These are phyloP conservation scores for Catocala fraxini DNA, from an alignment of 2,888 invertebrate species.

Conservation along the genomic window DNA sequence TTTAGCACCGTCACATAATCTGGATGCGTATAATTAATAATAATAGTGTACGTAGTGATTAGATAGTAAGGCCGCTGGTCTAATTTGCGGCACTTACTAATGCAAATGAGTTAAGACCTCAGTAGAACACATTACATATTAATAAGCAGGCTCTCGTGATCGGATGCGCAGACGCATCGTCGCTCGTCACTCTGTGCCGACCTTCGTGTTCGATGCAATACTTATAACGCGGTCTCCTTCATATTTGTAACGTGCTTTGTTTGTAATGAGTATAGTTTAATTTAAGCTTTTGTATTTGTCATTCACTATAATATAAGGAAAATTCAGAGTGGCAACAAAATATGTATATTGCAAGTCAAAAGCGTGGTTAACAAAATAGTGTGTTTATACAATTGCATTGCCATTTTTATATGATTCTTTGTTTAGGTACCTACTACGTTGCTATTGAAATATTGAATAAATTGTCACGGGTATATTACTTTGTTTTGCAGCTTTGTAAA, in stretches of 20 bases:
- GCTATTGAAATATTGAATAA: no score
- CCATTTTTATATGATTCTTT: no score
- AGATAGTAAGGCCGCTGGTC: conserved; percentile 67
- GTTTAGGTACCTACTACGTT: no score
- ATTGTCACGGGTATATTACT: no score
- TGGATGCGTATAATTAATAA: conserved; percentile 21
- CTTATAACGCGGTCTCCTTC: conserved; percentile 1
- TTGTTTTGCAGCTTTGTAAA: no score
- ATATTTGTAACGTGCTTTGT: conserved; percentile 2
- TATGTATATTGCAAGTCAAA: no score
- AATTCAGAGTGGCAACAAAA: no score
- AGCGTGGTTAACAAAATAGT: no score
- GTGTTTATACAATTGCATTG: no score
- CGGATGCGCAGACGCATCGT: conserved; percentile 50
- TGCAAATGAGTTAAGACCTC: conserved; percentile 67
- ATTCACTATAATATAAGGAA: no score
- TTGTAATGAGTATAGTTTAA: not conserved
- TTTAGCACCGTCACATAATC: not conserved
- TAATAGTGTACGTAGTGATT: conserved; percentile 43
- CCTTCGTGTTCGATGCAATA: conserved; percentile 44
- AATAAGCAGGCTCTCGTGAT: conserved; percentile 52
- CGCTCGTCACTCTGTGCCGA: conserved; percentile 36
- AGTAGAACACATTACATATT: conserved; percentile 45
- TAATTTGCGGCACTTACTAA: conserved; percentile 64
- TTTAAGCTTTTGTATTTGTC: no score